These are phyloP conservation scores for Quadroppia sp. DNA, from an alignment of 2,888 invertebrate genomes.

Conservation along the genomic window DNA sequence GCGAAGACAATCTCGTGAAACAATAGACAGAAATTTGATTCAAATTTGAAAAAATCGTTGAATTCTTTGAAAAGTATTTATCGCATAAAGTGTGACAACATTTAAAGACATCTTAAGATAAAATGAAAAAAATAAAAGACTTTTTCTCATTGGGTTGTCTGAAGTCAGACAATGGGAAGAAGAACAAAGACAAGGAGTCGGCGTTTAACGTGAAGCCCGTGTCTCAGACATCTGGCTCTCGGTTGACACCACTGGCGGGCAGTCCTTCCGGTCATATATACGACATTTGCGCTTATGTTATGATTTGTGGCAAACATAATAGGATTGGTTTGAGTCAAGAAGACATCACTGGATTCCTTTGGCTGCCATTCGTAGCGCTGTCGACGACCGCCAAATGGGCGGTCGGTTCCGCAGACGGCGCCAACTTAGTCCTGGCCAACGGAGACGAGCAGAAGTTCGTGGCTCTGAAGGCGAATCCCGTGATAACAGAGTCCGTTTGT, in stretches of 20 bases:
- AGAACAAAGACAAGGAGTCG: no score
- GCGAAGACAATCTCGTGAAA: no score
- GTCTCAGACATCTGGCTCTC: no score
- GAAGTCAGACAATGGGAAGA: no score
- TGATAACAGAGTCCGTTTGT: slow-evolving; percentile 31
- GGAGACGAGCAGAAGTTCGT: not conserved
- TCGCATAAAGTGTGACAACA: no score
- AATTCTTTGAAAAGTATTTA: no score
- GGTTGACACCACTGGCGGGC: slow-evolving; percentile 7
- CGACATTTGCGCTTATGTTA: slow-evolving; percentile 39
- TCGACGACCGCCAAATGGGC: slow-evolving; percentile 34
- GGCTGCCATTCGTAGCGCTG: slow-evolving; percentile 41
- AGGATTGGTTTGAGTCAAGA: slow-evolving; percentile 27
- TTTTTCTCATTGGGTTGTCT: no score
- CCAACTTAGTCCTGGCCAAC: not conserved
- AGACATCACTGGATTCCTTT: slow-evolving; percentile 15
- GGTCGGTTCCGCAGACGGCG: slow-evolving; percentile 24
- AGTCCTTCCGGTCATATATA: not conserved
- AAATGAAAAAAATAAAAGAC: no score
- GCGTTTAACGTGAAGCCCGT: no score
- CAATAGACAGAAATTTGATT: no score
- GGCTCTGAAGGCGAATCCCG: slow-evolving; percentile 12
- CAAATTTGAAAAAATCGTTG: no score
- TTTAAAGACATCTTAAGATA: no score
- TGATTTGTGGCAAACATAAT: slow-evolving; percentile 40